Evolutionary conservation across 37 sponge, comb jelly and placozoan genomes (phyloP).

Genomic region (Lycopodina hypogea): DNA sequence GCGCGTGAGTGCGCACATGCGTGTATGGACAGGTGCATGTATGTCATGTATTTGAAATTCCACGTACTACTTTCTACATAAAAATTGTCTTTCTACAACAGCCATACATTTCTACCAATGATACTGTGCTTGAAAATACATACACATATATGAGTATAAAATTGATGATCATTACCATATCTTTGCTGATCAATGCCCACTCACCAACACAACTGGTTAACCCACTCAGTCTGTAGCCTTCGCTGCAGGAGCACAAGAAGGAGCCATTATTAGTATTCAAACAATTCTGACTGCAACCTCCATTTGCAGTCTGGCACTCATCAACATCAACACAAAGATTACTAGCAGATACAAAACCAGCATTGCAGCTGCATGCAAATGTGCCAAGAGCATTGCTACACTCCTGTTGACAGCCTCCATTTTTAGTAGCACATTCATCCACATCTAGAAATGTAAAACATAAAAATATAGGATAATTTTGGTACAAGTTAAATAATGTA

Average conservation of each 20-base stretch:
- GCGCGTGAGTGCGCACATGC: too few species aligned
- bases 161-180: neutral
- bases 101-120: too few species aligned
- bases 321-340: conserved; percentile 35
- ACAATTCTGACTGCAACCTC: conserved; percentile 10
- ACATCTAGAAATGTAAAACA: conserved; percentile 21
- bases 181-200: neutral
- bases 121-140: too few species aligned
- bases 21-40: too few species aligned
- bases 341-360: conserved; percentile 28
- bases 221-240: conserved; percentile 15
- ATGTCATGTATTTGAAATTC: too few species aligned
- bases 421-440: conserved; percentile 48
- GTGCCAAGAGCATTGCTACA: conserved; percentile 51
- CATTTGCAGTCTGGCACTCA: conserved; percentile 6
- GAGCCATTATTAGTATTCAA: conserved; percentile 12
- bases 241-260: conserved; percentile 22
- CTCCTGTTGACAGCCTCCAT: conserved; percentile 42
- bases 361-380: conserved; percentile 40
- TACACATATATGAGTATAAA: too few species aligned
- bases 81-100: too few species aligned
- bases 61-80: too few species aligned
- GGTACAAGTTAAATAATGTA: neutral
- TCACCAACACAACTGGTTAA: neutral
- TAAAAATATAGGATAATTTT: too few species aligned